Base-by-base conservation (phyloP, 2,888 invertebrate species). In the Idaea aversata region DNA sequence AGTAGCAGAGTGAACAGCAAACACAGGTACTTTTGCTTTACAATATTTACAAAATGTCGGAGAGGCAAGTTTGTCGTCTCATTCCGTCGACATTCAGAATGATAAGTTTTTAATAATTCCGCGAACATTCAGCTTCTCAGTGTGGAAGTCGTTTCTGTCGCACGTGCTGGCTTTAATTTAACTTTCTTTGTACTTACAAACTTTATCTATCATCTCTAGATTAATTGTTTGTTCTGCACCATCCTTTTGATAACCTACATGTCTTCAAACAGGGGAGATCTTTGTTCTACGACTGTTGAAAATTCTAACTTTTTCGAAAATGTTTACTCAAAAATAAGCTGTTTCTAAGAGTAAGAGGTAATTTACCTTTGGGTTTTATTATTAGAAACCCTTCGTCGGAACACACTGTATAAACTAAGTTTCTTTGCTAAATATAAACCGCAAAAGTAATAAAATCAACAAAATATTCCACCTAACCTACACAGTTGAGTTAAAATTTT, bases 21-120 rank as follows among this genome's bases (percentile, higher is more conserved):
- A 47, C 47, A 47, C 7, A 47, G 47, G 47, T 47, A 47, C 47
- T 47, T 47, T 47, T 47, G 7, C 47, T 5, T 47, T 47, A 10
- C 47, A 47, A 47, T 47, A 47, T 47, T 47, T 47, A 47, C 47
- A 47, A 47, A 47, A 47, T 47, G 47, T 47, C 10, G 47, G 47
- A 47, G 47, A 47, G 47, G 13, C 47, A 47, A 47, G 47, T 47
- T 47, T 47, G 47, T 47, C 47, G 47, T 47, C 47, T 47, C 47
- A 13, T 38, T 13, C 10, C 38, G 38, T 38, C 38, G 38, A 38
- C 38, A 38, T 67, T 66, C 0, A 61, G 72, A 65, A 62, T 63
- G n/a, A 61, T 63, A 65, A 62, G 61, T 61, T 69, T 65, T 65
- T 64, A 71, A 74, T 74, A 67, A 73, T 72, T 72, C 67, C 66